A percentile compares a stretch with the other conserved stretches of the same genome.
phyloP scores from a whole-genome alignment of 2,888 invertebrate genomes.

The Leucoptera coffeella region DNA sequence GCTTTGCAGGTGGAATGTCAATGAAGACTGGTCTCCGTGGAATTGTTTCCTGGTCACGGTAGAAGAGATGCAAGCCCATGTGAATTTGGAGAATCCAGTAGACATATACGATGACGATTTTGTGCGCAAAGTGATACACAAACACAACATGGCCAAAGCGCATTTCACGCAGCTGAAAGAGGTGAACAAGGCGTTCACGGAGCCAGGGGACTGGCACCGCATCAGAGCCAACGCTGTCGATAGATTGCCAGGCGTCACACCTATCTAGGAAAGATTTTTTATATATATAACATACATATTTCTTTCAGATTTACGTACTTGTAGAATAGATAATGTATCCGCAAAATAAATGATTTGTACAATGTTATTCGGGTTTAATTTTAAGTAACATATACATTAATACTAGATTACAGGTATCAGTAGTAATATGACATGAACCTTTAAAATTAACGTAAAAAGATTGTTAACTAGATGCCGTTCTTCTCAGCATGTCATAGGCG shows the following conservation, averaged over 20 bases:
- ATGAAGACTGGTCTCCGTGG: slow-evolving; percentile 89
- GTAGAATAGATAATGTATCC: too few relatives aligned
- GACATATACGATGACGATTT: slow-evolving; percentile 63
- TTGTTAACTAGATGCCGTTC: too few relatives aligned
- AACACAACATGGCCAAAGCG: slow-evolving; percentile 61
- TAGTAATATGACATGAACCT: too few relatives aligned
- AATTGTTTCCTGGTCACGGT: slow-evolving; percentile 84
- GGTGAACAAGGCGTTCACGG: slow-evolving; percentile 37
- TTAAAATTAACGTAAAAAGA: too few relatives aligned
- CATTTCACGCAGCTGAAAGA: slow-evolving; percentile 55
- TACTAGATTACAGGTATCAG: too few relatives aligned
- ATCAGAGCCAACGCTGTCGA: slow-evolving; percentile 24
- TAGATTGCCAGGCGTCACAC: slow-evolving; percentile 22
- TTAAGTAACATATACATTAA: too few relatives aligned
- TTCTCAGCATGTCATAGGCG: too few relatives aligned
- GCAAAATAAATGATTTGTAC: too few relatives aligned
- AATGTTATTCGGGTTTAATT: too few relatives aligned
- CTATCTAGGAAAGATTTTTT: slow-evolving; percentile 12
- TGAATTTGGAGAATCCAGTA: slow-evolving; percentile 57
- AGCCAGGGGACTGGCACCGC: slow-evolving; percentile 29
- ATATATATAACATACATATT: too few relatives aligned
- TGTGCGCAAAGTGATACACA: slow-evolving; percentile 53
- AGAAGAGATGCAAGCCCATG: slow-evolving; percentile 74
- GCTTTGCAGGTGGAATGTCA: slow-evolving; percentile 70
- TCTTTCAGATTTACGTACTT: too few relatives aligned